Evolutionary conservation across 2,797 vertebrate genomes (phyloP), one percentile per base, ranked within the genome.

Genomic region (Hylomyscus alleni): DNA sequence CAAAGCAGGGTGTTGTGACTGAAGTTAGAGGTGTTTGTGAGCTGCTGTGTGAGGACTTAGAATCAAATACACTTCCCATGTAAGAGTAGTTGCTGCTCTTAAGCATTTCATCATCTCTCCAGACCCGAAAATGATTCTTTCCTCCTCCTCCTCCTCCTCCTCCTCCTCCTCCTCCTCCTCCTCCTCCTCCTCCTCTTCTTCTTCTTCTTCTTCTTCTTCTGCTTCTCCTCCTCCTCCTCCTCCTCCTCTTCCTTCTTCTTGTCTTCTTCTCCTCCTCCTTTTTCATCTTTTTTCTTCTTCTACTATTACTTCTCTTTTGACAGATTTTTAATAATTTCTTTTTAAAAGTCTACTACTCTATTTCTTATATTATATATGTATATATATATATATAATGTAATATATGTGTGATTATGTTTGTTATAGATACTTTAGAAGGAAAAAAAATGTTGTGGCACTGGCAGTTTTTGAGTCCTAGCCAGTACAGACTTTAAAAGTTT

Each of bases 161-260:
- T 9, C 17, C 20, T 8, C 24, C 3, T 29, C 9, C 26, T 65
- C 9, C 26, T 13, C 2, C 24, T 26, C 22, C 24, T 26, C 4
- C 60, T 13, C 10, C 7, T 65, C 26, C 10, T 65, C 58, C 3
- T 62, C 60, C 2, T 29, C 26, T 10, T 62, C 58, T 7, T 60
- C 22, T 2, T 60, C 58, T 22, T 60, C 22, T 0, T 60, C 58
- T 4, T 31, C 1, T 1, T 31, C 4, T 4, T 31, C 4, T 3
- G 4, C 6, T 1, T 58, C 4, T 31, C 11, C 15, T 67, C 29
- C 15, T 15, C 29, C 1, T 31, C 4, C 6, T 14, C 29, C 6
- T 5, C 65, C 6, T 24, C 26, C 12, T 29, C 26, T 12, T 26
- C 62, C 13, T 29, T 26, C 1, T 31, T 1, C 6, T 14, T 31